Percentiles rank a stretch among this genome's conserved stretches.
Evolutionary conservation across 2,888 invertebrate genomes (phyloP).

Genomic region (Tribolium freemani): DNA sequence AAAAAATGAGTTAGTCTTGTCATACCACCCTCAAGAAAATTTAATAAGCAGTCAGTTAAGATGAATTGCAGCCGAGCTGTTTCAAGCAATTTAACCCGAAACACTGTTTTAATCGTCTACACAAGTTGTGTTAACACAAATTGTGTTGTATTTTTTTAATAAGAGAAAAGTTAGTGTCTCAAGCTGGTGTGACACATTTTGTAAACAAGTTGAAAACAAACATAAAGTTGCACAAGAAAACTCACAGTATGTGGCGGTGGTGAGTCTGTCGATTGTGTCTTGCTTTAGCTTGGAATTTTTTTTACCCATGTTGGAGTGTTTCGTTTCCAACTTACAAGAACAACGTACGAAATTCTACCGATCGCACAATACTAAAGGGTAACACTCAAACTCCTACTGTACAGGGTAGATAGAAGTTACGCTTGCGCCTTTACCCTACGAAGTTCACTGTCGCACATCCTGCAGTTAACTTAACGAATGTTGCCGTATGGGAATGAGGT

Average conservation of each 20-base stretch:
- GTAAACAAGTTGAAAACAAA: constrained; percentile 2
- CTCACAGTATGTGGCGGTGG: constrained; percentile 95
- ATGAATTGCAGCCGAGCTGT: background rate
- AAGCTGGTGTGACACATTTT: background rate
- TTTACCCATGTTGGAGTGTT: constrained; percentile 82
- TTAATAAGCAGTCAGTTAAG: background rate
- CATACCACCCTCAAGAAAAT: background rate
- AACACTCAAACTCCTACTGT: constrained; percentile 41
- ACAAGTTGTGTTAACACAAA: background rate
- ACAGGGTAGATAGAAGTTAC: constrained; percentile 42
- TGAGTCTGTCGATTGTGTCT: constrained; percentile 93
- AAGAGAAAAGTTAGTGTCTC: background rate
- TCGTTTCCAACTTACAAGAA: constrained; percentile 42
- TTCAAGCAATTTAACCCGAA: background rate
- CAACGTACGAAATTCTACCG: constrained; percentile 38
- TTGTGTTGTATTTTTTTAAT: background rate
- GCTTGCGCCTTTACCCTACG: constrained; percentile 49
- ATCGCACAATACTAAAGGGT: constrained; percentile 49
- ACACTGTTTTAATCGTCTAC: background rate
- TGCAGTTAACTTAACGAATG: constrained; percentile 2
- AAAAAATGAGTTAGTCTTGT: background rate
- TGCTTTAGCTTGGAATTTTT: constrained; percentile 96
- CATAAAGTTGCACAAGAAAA: constrained; percentile 56
- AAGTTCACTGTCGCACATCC: constrained; percentile 40
- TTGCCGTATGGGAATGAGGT: background rate